Evolutionary conservation across 2,797 vertebrate genomes (phyloP), one percentile per base, ranked within the genome.

Genomic region (Gobio occitaniae): DNA sequence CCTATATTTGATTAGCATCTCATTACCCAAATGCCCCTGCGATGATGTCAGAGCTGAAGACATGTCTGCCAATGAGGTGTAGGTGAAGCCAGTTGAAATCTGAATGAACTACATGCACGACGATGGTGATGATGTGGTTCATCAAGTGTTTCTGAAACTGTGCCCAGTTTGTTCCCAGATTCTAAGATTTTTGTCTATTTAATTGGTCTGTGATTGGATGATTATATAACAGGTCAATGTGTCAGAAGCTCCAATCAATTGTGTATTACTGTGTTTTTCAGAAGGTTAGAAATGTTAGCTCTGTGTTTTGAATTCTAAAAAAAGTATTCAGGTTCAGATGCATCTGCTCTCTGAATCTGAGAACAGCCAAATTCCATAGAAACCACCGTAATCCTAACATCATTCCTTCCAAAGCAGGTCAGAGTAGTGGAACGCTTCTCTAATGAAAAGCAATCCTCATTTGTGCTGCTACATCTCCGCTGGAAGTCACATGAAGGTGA

Each of bases 1-100:
- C 50, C 38, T 82, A 72, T 16, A 82, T 48, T 61, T 82, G 80
- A 72, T 71, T 72, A 82, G 65, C 80, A 61, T 71, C 38, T 72
- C 68, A 82, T 82, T 72, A 82, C 68, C 80, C 68, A 32, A 59
- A 61, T 47, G 3, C 80, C 54, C 68, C 48, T n/a, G 65, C 32
- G 6, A 80, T 68, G 56, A 79, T 48, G 59, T 78, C 77, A 65
- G 41, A 78, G 25, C 36, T 61, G 7, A 3, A 44, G 36, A 61
- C 75, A 59, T 4, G 7, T 78, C 76, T 10, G 38, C 41, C 21
- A 11, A 50, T 36, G 78, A 68, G 63, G 21, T 61, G 36, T 21
- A 59, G 6, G 19, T 61, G 21, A 29, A 15, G 13, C 50, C 6
- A 6, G 3, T 17, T 78, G 21, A 69, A 69, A 69, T 38, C 17